These are phyloP conservation scores for Pentalonia nigronervosa DNA, from an alignment of 1,140 invertebrate species.

Conservation along the genomic window DNA sequence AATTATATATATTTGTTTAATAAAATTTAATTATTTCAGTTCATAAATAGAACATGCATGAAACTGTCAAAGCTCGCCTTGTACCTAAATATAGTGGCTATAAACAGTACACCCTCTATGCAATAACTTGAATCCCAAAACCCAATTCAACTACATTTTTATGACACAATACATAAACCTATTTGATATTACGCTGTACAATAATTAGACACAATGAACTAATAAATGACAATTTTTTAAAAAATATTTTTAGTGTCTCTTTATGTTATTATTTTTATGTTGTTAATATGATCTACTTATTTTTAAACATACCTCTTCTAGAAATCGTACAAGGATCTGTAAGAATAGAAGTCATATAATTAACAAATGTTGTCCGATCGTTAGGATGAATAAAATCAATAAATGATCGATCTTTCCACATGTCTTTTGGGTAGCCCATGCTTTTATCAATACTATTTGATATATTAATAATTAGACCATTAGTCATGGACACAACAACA, in stretches of 20 bases:
- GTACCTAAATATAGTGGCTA: not conserved
- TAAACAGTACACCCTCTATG: not conserved
- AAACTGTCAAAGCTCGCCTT: too few species aligned
- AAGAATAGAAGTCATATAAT: slow-evolving; percentile 68
- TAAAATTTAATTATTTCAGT: too few species aligned
- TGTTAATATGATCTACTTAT: not conserved
- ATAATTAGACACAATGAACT: not conserved
- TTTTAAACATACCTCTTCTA: slow-evolving; percentile 31
- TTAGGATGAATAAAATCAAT: slow-evolving; percentile 85
- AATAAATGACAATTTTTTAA: not conserved
- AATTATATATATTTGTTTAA: too few species aligned
- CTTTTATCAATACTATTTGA: slow-evolving; percentile 74
- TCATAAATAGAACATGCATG: too few species aligned
- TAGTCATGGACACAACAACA: slow-evolving; percentile 81
- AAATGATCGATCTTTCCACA: slow-evolving; percentile 85
- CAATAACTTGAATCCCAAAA: not conserved
- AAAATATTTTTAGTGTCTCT: not conserved
- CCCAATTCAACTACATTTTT: not conserved
- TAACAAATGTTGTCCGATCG: slow-evolving; percentile 72
- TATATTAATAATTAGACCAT: slow-evolving; percentile 80
- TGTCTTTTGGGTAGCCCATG: slow-evolving; percentile 82
- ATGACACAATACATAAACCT: not conserved
- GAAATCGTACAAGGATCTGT: slow-evolving; percentile 50
- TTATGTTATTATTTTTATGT: not conserved
- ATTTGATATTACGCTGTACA: not conserved